Base-by-base conservation (phyloP, 2,113 vertebrate species). In the Hylia prasina region DNA sequence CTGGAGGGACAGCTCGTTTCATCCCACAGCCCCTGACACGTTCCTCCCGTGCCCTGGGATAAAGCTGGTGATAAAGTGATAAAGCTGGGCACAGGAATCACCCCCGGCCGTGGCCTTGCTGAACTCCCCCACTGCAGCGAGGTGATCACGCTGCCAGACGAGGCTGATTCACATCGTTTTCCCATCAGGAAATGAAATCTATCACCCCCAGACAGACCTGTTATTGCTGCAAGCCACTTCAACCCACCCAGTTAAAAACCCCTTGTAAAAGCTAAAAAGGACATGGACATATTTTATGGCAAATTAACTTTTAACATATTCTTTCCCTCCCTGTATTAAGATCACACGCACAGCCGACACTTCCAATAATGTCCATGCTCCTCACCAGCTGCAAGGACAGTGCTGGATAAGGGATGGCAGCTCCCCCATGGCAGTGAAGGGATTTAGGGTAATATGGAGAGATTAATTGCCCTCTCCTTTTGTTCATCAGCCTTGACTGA, bases 91-190 rank as follows among this genome's bases (percentile, higher is more conserved):
- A 72, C 65, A 0, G 4, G 90, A 78, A 53, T 47, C 80, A 85
- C 35, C 94, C 92, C 9, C 70, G 50, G 79, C 75, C 9, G 0
- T 89, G 94, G 87, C 96, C 96, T 92, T 70, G 89, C 79, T 93
- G 92, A 97, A 61, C 96, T 78, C 89, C 82, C 75, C 81, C 9
- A 1, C 76, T 78, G 6, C 90, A 81, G 22, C 13, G 86, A 96
- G 95, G 77, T 72, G 73, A 85, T 94, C 72, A 27, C 0, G 0
- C 84, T 94, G 96, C 92, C 94, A 97, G 84, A 83, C 91, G 66
- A 54, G 85, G 61, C 93, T 97, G 96, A 95, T 92, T 95, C 89
- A 87, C 96, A 85, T 77, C 60, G 20, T 87, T 94, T 97, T 96
- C 83, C 92, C 95, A 95, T 94, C 97, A 94, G 92, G 8, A 51